Percentiles rank a stretch among this genome's conserved stretches.
Evolutionary conservation across 2,888 invertebrate species (phyloP).

Genomic region (Lissocephala sabroskyi): DNA sequence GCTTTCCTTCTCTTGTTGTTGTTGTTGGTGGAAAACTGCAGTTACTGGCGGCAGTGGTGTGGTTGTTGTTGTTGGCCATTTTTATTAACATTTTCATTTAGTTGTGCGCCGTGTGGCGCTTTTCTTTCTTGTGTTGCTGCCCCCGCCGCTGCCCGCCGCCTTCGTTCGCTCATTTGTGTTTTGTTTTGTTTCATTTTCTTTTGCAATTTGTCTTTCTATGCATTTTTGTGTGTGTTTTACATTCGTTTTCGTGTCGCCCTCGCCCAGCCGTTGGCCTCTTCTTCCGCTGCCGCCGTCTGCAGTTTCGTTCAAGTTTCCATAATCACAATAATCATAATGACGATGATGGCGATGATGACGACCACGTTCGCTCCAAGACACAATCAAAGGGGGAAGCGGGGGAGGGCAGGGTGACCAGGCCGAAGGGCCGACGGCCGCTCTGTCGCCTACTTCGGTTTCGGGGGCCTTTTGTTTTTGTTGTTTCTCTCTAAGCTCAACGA

Average conservation of each 20-base stretch:
- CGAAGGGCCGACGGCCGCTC: neutral
- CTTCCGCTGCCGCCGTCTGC: slow-evolving; percentile 53
- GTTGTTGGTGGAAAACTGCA: slow-evolving; percentile 2
- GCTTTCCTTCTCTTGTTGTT: slow-evolving; percentile 6
- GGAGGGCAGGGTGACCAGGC: neutral
- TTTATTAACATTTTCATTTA: slow-evolving; percentile 61
- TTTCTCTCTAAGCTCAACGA: slow-evolving; percentile 1
- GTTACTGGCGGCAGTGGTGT: no score
- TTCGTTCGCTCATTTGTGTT: slow-evolving; percentile 28
- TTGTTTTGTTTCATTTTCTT: slow-evolving; percentile 55
- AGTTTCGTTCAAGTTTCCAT: slow-evolving; percentile 57
- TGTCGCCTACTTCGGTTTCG: slow-evolving; percentile 31
- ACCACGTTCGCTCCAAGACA: slow-evolving; percentile 6
- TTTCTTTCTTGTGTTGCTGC: no score
- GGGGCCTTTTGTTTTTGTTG: slow-evolving; percentile 32
- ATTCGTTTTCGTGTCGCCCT: slow-evolving; percentile 51
- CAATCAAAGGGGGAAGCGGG: no score
- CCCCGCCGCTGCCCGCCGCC: no score
- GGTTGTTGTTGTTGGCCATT: slow-evolving; percentile 45
- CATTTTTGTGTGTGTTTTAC: slow-evolving; percentile 65
- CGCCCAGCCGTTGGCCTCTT: neutral
- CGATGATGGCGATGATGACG: slow-evolving; percentile 26
- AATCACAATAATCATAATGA: no score
- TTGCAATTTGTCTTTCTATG: slow-evolving; percentile 63
- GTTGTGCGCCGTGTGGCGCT: slow-evolving; percentile 26